These are phyloP conservation scores for Emydocephalus ijimae DNA, from an alignment of 2,113 vertebrate species.

Conservation along the genomic window DNA sequence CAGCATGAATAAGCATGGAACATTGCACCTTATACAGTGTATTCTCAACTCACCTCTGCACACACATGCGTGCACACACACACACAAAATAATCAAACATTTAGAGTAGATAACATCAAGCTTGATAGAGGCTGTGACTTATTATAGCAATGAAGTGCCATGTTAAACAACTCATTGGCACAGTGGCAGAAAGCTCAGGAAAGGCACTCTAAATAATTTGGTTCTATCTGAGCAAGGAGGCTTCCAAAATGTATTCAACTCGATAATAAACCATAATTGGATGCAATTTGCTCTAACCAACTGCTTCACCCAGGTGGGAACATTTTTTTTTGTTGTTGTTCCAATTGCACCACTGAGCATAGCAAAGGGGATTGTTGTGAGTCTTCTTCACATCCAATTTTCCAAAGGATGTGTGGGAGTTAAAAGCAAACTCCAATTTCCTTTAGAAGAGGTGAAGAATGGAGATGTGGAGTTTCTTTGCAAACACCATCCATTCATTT, in stretches of 20 bases:
- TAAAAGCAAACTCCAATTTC: background rate
- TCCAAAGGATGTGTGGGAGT: background rate
- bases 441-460: slow-evolving; percentile 1
- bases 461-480: background rate
- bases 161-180: slow-evolving; percentile 72
- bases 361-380: background rate
- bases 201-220: slow-evolving; percentile 65
- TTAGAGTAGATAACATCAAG: slow-evolving; percentile 74
- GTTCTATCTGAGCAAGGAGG: slow-evolving; percentile 49
- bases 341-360: background rate
- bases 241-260: slow-evolving; percentile 44
- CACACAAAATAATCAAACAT: slow-evolving; percentile 75
- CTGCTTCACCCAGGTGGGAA: background rate
- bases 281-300: slow-evolving; percentile 43
- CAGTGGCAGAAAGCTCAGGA: slow-evolving; percentile 52
- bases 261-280: slow-evolving; percentile 49
- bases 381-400: background rate
- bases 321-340: slow-evolving; percentile 27
- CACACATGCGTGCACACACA: background rate
- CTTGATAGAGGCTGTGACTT: slow-evolving; percentile 68
- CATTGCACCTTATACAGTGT: slow-evolving; percentile 69
- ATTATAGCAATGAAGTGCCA: slow-evolving; percentile 67
- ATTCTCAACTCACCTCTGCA: slow-evolving; percentile 51
- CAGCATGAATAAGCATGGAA: slow-evolving; percentile 75
- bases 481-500: background rate